Base-by-base conservation (phyloP, 2,113 vertebrate species). In the Meles meles region DNA sequence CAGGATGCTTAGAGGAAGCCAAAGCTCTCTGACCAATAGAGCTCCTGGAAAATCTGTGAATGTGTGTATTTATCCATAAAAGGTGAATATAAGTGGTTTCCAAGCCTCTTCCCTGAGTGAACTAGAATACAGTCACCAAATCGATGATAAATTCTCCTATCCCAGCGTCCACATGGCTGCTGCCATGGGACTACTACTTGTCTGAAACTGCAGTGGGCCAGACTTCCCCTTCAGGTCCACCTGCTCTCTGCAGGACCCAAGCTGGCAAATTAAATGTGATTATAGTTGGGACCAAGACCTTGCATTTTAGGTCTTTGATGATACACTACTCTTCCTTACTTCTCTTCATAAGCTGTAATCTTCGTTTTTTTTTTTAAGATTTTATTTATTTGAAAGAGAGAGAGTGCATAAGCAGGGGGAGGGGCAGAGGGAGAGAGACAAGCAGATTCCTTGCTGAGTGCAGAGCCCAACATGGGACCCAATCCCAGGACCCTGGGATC, bases 151-250 rank as follows among this genome's bases (percentile, higher is more conserved):
- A 13, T 14, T 14, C 4, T 29, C 13, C 23, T 13, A 12, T 34
- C 37, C 31, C 12, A 10, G 21, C 21, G 0, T 37, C 4, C 2
- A 29, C 2, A 9, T 23, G 17, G 72, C 83, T 3, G 37, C 61
- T 10, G 4, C 23, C 7, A 0, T 5, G 39, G 17, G 72, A 47
- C 15, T 21, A 0, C 61, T 4, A 6, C 71, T n/a, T 18, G 37
- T 21, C 3, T 69, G 84, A 17, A 31, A 31, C 4, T 55, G 49
- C 10, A 11, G 74, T 4, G 3, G 59, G 29, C 44, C 9, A 10
- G 89, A 39, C 34, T 34, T 12, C 11, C 63, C 39, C 83, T 37
- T 31, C 63, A 49, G 61, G 8, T 11, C 44, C 27, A 5, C 14
- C 44, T 31, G 39, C 17, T 57, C 37, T 10, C 5, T 42, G 67